Evolutionary conservation across 1,140 invertebrate species (phyloP).

Genomic region (Lordiphosa mommai): DNA sequence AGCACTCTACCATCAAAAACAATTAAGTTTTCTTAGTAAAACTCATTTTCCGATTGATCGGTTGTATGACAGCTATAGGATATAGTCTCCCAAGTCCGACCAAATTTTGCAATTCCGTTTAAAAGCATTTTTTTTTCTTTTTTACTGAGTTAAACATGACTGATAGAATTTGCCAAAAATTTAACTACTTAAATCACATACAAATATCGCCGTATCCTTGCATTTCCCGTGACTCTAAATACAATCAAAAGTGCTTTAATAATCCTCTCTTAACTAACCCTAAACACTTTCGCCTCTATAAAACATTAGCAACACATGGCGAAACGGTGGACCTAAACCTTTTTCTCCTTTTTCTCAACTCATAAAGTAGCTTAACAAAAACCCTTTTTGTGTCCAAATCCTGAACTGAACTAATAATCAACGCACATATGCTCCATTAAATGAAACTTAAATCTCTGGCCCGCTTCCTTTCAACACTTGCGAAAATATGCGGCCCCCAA

Average conservation of each 20-base stretch:
- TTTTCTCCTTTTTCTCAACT: background rate
- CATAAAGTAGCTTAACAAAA: slow-evolving; percentile 35
- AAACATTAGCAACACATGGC: slow-evolving; percentile 11
- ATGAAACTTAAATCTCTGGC: slow-evolving; percentile 57
- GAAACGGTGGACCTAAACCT: background rate
- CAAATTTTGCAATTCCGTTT: too few relatives aligned
- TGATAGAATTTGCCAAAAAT: too few relatives aligned
- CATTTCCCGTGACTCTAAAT: background rate
- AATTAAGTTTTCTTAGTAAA: too few relatives aligned
- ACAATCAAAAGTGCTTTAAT: too few relatives aligned
- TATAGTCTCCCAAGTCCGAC: too few relatives aligned
- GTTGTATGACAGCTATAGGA: too few relatives aligned
- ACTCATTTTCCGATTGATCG: too few relatives aligned
- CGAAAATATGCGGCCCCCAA: slow-evolving; percentile 35
- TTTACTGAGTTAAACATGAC: too few relatives aligned
- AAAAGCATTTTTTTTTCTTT: too few relatives aligned
- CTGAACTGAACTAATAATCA: slow-evolving; percentile 42
- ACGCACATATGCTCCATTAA: slow-evolving; percentile 61
- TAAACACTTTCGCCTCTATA: slow-evolving; percentile 3
- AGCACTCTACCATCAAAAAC: too few relatives aligned
- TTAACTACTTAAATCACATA: too few relatives aligned
- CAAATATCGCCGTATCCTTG: background rate
- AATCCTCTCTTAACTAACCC: background rate
- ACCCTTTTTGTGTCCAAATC: slow-evolving; percentile 34
- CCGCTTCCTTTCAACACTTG: slow-evolving; percentile 59